Base-by-base conservation (phyloP, 1,140 invertebrate genomes). In the Pseudobourletiella spinata region DNA sequence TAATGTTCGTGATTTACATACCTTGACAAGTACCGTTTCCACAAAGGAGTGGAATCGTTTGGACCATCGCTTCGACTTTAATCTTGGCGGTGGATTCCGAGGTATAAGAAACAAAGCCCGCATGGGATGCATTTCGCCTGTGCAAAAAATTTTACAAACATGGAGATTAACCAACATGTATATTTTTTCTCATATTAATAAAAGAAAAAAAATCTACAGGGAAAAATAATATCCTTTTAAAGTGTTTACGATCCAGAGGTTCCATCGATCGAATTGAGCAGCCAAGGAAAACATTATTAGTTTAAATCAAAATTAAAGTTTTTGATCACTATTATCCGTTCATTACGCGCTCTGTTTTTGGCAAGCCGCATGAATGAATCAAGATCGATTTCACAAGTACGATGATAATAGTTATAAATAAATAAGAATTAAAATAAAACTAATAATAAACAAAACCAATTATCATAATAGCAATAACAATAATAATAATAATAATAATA, bases 51-150 rank as follows among this genome's bases (percentile, higher is more conserved):
- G 91, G 78, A 95, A 95, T 76, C 95, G 94, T 76, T 91, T 93
- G 58, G 87, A 90, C 96, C 96, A 99, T 76, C 98, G 98, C 77
- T 96, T 97, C 30, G 91, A 95, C 76, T 62, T 98, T 66, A 99
- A 83, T 72, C 95, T 82, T 29, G 96, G 96, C 24, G 96, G 94
- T 65, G 91, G 86, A 79, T 98, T 98, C 73, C 96, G 83, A 61
- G 96, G 96, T 77, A 99, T 99, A 63, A 99, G 84, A 78, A 99
- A 99, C 48, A 99, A 82, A 64, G 95, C 89, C 75, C 97, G 83
- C 96, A 99, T 99, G 35, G 97, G 97, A 84, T 99, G 97, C 75
- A 99, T 85, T 82, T 99, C 97, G 82, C 66, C 62, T 65, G 32
- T 1, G 56, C 42, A 81, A 28, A 54, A 54, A 26, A 28, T 48